Conservation (phyloP, 2,888 invertebrate genomes). For the Dascillus cervinus region DNA sequence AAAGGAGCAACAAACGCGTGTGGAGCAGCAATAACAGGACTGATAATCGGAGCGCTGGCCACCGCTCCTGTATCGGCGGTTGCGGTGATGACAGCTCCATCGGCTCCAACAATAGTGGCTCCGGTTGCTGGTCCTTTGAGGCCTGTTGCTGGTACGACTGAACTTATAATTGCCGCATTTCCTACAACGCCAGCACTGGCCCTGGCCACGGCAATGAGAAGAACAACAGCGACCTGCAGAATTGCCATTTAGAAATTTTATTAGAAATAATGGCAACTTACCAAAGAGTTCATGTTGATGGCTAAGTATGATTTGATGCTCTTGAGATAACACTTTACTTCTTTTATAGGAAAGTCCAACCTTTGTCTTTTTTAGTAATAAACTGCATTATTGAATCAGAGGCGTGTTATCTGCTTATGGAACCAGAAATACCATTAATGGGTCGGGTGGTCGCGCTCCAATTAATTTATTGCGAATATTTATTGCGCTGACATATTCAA, state of each 20-base stretch:
- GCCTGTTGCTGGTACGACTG: conserved; percentile 5
- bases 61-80: conserved; percentile 30
- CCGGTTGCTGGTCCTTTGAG: conserved; percentile 18
- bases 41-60: conserved; percentile 21
- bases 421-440: too few species aligned
- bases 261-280: conserved; percentile 5
- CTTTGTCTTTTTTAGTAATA: too few species aligned
- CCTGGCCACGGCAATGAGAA: not conserved
- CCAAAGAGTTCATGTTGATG: conserved; percentile 14
- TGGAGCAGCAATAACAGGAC: conserved; percentile 21
- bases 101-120: conserved; percentile 19
- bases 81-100: conserved; percentile 42
- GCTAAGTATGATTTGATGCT: conserved; percentile 6
- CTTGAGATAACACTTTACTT: conserved; percentile 8
- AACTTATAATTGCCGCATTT: conserved; percentile 2
- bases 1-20: conserved; percentile 20
- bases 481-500: too few species aligned
- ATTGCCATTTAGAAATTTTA: not conserved
- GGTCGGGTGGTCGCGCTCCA: too few species aligned
- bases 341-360: conserved; percentile 15
- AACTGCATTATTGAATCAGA: too few species aligned
- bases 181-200: not conserved
- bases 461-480: too few species aligned
- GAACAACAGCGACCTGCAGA: not conserved
- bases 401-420: too few species aligned